Percentiles rank a stretch among this genome's conserved stretches.
Conservation (phyloP, 2,113 vertebrate genomes). For the Prochilodus magdalenae region DNA sequence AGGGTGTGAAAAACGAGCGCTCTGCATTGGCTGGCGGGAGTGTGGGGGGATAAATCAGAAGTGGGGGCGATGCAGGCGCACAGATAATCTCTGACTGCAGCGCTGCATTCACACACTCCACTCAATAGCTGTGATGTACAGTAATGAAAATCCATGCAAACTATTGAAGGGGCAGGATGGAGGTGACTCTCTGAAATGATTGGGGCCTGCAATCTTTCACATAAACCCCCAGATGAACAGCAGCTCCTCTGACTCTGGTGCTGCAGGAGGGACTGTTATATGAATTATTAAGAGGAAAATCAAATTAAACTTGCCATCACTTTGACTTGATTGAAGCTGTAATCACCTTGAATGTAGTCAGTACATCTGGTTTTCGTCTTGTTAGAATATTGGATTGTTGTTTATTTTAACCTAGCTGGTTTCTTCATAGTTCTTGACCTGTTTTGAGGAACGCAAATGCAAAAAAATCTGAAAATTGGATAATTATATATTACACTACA, state of each 20-base stretch:
- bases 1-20: conserved; percentile 57
- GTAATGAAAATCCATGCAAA: conserved; percentile 68
- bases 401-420: too few relatives aligned
- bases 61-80: conserved; percentile 45
- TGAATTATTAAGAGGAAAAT: not conserved
- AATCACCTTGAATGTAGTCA: too few relatives aligned
- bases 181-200: conserved; percentile 73
- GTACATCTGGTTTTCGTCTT: too few relatives aligned
- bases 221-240: conserved; percentile 19
- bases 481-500: too few relatives aligned
- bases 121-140: conserved; percentile 57
- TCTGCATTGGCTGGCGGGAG: conserved; percentile 58
- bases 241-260: not conserved
- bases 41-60: conserved; percentile 65
- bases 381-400: too few relatives aligned
- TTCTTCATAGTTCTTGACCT: too few relatives aligned
- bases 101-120: conserved; percentile 42
- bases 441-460: too few relatives aligned
- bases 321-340: not conserved
- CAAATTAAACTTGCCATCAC: not conserved
- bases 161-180: conserved; percentile 58
- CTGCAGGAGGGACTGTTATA: not conserved
- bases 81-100: conserved; percentile 57
- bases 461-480: too few relatives aligned
- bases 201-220: conserved; percentile 59